Conservation (phyloP, 1,140 invertebrate genomes). For the Triops longicaudatus region DNA sequence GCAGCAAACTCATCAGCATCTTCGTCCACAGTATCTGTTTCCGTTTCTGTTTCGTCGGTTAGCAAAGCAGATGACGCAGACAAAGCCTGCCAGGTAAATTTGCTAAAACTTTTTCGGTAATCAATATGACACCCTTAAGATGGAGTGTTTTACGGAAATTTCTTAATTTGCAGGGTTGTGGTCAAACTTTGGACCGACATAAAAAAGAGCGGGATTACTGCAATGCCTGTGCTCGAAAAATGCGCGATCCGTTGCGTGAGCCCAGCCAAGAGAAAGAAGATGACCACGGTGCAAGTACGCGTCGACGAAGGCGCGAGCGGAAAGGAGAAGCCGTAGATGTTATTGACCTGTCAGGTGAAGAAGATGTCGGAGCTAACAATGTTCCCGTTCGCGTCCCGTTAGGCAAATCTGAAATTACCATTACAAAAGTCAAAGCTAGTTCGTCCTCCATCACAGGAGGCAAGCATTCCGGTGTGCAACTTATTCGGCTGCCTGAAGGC, state of each 20-base stretch:
- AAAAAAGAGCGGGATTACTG: slow-evolving; percentile 9
- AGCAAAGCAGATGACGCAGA: neutral
- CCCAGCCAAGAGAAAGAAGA: slow-evolving; percentile 25
- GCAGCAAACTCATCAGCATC: slow-evolving; percentile 25
- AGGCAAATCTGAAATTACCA: slow-evolving; percentile 30
- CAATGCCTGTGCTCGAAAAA: slow-evolving; percentile 21
- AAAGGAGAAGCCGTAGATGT: slow-evolving; percentile 29
- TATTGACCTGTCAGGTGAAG: slow-evolving; percentile 31
- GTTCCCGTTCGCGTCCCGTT: slow-evolving; percentile 17
- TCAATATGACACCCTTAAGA: no score
- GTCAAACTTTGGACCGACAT: slow-evolving; percentile 19
- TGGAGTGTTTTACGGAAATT: neutral
- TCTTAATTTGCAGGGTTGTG: neutral
- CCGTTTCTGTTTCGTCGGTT: neutral
- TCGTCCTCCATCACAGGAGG: slow-evolving; percentile 27
- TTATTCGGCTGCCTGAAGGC: slow-evolving; percentile 5
- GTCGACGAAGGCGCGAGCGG: slow-evolving; percentile 14
- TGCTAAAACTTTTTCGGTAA: no score
- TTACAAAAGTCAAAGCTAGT: slow-evolving; percentile 29
- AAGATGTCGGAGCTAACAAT: slow-evolving; percentile 30
- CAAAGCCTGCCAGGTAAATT: neutral
- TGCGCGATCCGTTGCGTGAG: slow-evolving; percentile 29
- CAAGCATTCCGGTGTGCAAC: slow-evolving; percentile 29
- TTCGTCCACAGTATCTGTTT: slow-evolving; percentile 10
- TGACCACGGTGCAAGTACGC: slow-evolving; percentile 26